These are phyloP conservation scores for Todiramphus chloris DNA, from an alignment of 2,113 vertebrate species.

Conservation along the genomic window DNA sequence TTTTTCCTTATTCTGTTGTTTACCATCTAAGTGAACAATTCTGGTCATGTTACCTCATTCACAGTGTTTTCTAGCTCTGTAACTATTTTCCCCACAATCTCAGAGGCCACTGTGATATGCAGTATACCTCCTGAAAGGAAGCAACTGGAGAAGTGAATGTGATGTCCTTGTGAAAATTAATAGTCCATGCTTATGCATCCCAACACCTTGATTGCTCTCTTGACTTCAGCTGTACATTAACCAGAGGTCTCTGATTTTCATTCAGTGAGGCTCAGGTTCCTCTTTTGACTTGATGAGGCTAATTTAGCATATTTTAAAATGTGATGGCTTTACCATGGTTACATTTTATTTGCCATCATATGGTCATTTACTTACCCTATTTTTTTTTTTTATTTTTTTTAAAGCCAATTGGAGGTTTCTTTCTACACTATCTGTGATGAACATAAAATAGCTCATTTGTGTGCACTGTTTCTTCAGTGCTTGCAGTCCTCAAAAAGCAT, in stretches of 20 bases:
- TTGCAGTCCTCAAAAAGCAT: not conserved
- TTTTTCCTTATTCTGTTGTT: not conserved
- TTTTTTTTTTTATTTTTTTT: not conserved
- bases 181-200: not conserved
- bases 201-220: not conserved
- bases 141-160: not conserved
- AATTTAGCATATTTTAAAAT: not conserved
- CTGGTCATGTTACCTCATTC: not conserved
- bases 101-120: not conserved
- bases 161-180: not conserved
- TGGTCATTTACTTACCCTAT: not conserved
- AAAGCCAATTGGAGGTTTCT: not conserved
- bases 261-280: not conserved
- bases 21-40: not conserved
- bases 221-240: not conserved
- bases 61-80: not conserved
- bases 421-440: not conserved
- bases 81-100: not conserved
- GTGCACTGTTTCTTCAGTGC: not conserved
- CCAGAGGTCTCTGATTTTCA: not conserved
- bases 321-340: not conserved
- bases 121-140: not conserved
- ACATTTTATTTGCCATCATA: not conserved
- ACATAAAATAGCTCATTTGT: not conserved
- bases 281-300: not conserved